A percentile compares a stretch with the other conserved stretches of the same genome.
Conservation (phyloP, 2,888 invertebrate genomes). For the Mechanitis mazaeus region DNA sequence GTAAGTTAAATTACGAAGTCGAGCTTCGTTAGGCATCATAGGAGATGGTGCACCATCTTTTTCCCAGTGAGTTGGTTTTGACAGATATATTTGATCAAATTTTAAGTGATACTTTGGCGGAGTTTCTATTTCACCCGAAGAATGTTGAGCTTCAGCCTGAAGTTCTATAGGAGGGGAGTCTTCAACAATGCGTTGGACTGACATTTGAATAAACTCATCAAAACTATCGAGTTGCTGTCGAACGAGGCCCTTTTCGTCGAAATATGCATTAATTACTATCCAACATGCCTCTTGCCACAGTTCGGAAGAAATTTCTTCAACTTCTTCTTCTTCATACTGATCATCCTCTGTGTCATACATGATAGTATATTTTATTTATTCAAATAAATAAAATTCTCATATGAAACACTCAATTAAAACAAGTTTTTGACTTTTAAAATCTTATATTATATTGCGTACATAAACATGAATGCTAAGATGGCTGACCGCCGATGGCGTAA, state of each 20-base stretch:
- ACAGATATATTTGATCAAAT: constrained; percentile 99
- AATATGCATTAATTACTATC: constrained; percentile 99
- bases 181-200: constrained; percentile 99
- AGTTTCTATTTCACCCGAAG: constrained; percentile 92
- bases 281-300: constrained; percentile 99
- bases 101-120: constrained; percentile 95
- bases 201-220: constrained; percentile 99
- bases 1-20: constrained; percentile 97
- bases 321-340: constrained; percentile 88
- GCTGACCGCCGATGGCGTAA: too few relatives aligned
- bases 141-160: constrained; percentile 98
- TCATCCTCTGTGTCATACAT: constrained; percentile 76
- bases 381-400: too few relatives aligned
- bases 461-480: too few relatives aligned
- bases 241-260: constrained; percentile 99
- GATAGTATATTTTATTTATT: constrained; percentile 2
- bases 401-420: too few relatives aligned
- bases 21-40: constrained; percentile 99
- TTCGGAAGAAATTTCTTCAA: constrained; percentile 97
- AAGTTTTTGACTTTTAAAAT: too few relatives aligned
- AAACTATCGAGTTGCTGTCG: constrained; percentile 99
- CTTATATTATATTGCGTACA: too few relatives aligned
- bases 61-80: constrained; percentile 99
- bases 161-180: constrained; percentile 99
- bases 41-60: constrained; percentile 99